Evolutionary conservation across 1,140 invertebrate species (phyloP), one percentile per base, ranked within the genome.

Genomic region (Manduca sexta): DNA sequence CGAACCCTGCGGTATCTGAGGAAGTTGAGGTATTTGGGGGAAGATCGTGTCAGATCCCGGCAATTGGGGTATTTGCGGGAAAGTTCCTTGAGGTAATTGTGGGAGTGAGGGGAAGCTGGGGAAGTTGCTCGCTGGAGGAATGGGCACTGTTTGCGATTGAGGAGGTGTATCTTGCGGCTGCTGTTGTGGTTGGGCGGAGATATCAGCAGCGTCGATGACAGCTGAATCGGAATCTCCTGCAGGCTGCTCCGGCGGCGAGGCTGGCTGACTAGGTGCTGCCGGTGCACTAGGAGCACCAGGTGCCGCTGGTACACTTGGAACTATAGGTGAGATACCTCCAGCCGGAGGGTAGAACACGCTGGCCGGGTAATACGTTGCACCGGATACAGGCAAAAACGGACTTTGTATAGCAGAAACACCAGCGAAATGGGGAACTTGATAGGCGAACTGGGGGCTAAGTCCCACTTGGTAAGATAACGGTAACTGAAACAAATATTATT

Each of bases 191-290:
- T 71, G 60, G 14, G 42, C 50, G 45, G 62, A 49, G 17, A 63
- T 69, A 17, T 82, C 78, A 8, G 76, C 74, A 11, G 81, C 77
- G n/a, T 84, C 81, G 34, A 84, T 59, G 0, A 84, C 70, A 13
- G 78, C 57, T 3, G 74, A 64, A 26, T 84, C 78, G 40, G 75
- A 60, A 56, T 82, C 78, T 12, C 74, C 75, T 14, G 60, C 47
- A 18, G 69, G 56, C 44, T 70, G 67, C 38, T 62, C 30, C 5
- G 16, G 7, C 8, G n/a, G 34, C 12, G n/a, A 3, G 8, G 38
- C 15, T 17, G 38, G 15, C 10, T 8, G n/a, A 17, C 17, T 5
- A 1, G 38, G 8, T 40, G 15, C 49, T 18, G 56, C 16, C n/a
- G 58, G 58, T 6, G 44, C 14, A 49, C 49, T 51, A 1, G 47